These are phyloP conservation scores for Perca schrenkii DNA, from an alignment of 2,113 vertebrate species.

Conservation along the genomic window DNA sequence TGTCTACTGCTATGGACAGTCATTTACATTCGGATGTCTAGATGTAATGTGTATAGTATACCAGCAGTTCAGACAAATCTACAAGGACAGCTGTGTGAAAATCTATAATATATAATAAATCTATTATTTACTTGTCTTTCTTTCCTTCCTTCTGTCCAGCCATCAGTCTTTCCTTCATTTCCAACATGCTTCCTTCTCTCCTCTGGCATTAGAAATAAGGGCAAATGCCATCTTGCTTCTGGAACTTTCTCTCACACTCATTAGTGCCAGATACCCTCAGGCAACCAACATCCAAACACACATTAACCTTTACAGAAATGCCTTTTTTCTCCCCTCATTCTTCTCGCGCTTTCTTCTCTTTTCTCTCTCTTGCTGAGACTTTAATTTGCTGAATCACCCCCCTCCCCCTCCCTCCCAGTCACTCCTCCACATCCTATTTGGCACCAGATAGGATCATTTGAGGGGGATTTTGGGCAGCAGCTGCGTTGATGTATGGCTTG, in stretches of 20 bases:
- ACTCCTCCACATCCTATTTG: slow-evolving; percentile 31
- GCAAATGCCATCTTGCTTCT: slow-evolving; percentile 64
- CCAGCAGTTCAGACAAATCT: not conserved
- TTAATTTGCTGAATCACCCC: slow-evolving; percentile 37
- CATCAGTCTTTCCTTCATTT: not conserved
- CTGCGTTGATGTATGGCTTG: slow-evolving; percentile 57
- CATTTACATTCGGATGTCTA: too few species aligned
- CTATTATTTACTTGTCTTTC: not conserved
- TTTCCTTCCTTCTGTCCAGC: not conserved
- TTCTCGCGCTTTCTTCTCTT: not conserved
- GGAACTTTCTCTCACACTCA: slow-evolving; percentile 67
- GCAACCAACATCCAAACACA: slow-evolving; percentile 71
- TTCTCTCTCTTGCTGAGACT: slow-evolving; percentile 26
- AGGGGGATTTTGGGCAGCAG: slow-evolving; percentile 44
- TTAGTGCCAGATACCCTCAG: slow-evolving; percentile 64
- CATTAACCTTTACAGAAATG: slow-evolving; percentile 78
- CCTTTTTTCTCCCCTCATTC: not conserved
- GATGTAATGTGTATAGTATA: too few species aligned
- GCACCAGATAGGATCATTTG: slow-evolving; percentile 44
- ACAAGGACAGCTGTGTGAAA: not conserved
- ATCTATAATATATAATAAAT: not conserved
- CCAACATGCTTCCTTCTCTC: not conserved
- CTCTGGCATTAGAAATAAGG: slow-evolving; percentile 50
- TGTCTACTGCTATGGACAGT: not conserved
- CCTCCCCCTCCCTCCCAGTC: not conserved